Evolutionary conservation across 2,888 invertebrate species (phyloP).

Genomic region (Drosophila aldrichi): DNA sequence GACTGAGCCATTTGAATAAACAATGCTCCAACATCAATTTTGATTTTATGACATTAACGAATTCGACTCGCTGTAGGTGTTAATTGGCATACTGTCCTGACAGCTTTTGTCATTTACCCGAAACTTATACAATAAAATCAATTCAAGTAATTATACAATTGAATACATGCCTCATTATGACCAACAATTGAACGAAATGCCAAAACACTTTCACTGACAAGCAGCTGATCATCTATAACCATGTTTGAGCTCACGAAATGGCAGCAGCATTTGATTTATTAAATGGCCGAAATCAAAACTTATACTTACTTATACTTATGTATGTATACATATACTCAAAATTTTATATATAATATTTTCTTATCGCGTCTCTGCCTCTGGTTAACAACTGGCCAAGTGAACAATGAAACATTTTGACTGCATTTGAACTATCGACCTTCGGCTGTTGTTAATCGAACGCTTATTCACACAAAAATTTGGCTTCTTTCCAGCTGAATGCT

Average conservation of each 20-base stretch:
- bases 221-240: no score
- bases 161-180: neutral
- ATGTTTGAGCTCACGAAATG: neutral
- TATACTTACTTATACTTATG: no score
- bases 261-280: neutral
- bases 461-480: neutral
- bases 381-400: neutral
- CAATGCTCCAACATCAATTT: conserved; percentile 19
- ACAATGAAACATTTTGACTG: neutral
- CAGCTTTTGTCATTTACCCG: conserved; percentile 11
- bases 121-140: neutral
- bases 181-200: neutral
- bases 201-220: neutral
- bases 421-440: neutral
- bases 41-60: conserved; percentile 12
- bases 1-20: conserved; percentile 11
- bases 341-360: no score
- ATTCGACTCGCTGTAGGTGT: neutral
- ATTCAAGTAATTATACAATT: neutral
- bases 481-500: neutral
- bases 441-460: neutral
- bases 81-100: conserved; percentile 22
- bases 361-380: neutral
- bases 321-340: no score
- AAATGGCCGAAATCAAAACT: neutral